Base-by-base conservation (phyloP, 2,113 vertebrate species). In the Callipepla californica region DNA sequence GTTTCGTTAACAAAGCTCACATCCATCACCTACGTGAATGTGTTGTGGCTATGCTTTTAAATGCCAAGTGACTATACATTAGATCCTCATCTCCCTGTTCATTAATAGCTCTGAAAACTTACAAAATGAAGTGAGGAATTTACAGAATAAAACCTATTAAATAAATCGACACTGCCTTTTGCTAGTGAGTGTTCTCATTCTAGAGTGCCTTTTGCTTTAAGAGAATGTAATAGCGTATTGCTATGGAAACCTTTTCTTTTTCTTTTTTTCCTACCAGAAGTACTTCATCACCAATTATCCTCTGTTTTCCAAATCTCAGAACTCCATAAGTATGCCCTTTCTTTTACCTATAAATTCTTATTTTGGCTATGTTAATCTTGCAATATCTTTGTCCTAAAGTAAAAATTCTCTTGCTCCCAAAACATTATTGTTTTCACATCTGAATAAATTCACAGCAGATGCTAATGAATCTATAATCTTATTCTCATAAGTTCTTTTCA, bases 211-310 rank as follows among this genome's bases (percentile, higher is more conserved):
- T 79, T 85, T 95, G 16, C 84, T 95, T 85, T 87, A 91, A 95
- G 42, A 95, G n/a, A 82, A 87, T 84, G 78, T 95, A 94, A 77
- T 79, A 95, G 40, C 72, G 57, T 57, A 97, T 97, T 96, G 68
- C 94, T 96, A 97, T 97, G 94, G 97, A 96, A 98, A 98, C 90
- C 47, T 81, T 91, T 6, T 4, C 45, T 13, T 74, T 92, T 77
- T 93, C 81, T 95, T 86, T 93, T 93, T 83, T 95, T 86, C 25
- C 38, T 69, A 25, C n/a, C 81, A 44, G 85, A 95, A 94, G 91
- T 69, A 86, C 72, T 95, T 96, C 47, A 72, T 80, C 59, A 74
- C 51, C 40, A 53, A 47, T 74, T 86, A 65, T 62, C 26, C 38
- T 74, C n/a, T 40, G 62, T 87, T 92, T 94, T 96, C 82, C 91